These are phyloP conservation scores for Eubucco bourcierii DNA, from an alignment of 2,113 vertebrate species.

Conservation along the genomic window DNA sequence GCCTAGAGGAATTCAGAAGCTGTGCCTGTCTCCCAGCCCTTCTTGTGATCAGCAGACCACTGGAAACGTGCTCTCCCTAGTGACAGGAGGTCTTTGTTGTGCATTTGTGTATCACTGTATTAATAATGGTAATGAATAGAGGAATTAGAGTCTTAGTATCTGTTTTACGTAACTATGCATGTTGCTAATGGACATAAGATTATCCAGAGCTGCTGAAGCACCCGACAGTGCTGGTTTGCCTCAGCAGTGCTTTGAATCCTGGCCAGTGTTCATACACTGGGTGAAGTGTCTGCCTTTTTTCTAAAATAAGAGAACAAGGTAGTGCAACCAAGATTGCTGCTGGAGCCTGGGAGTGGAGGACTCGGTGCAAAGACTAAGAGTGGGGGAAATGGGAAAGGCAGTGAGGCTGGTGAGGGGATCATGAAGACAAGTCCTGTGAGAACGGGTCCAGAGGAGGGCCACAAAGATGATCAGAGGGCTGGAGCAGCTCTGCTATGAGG, in stretches of 20 bases:
- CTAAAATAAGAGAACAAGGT: neutral
- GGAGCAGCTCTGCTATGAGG: no score
- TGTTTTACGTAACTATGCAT: neutral
- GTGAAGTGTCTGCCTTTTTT: neutral
- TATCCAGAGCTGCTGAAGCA: constrained; percentile 17
- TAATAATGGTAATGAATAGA: constrained; percentile 24
- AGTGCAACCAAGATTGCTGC: neutral
- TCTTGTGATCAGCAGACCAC: neutral
- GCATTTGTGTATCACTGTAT: neutral
- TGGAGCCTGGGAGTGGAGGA: neutral
- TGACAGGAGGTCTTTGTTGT: neutral
- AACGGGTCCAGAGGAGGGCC: no score
- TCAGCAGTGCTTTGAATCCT: neutral
- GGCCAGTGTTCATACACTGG: neutral
- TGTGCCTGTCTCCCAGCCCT: neutral
- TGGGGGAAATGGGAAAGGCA: neutral
- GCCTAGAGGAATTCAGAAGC: neutral
- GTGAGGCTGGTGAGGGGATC: no score
- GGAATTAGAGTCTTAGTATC: constrained; percentile 2
- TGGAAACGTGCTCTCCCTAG: neutral
- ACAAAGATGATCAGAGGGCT: no score
- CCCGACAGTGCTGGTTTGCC: neutral
- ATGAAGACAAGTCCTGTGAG: no score
- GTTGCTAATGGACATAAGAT: constrained; percentile 3
- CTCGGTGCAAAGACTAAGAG: neutral